phyloP scores from a whole-genome alignment of 1,140 invertebrate species.

The Bombus superbus region DNA sequence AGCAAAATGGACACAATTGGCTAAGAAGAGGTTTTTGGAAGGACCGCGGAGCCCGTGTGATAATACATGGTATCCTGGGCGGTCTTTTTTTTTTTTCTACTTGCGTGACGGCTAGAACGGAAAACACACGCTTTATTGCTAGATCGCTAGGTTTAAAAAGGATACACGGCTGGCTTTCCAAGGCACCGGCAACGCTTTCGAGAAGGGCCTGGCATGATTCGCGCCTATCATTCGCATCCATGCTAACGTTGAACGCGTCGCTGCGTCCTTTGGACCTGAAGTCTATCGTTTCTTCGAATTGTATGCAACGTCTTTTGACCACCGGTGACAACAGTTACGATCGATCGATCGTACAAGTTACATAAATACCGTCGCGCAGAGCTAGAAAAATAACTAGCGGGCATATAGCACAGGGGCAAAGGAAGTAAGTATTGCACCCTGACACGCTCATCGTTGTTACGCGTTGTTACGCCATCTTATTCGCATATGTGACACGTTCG shows the following conservation, averaged over 20 bases:
- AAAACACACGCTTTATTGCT: conserved; percentile 58
- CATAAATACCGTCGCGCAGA: no score
- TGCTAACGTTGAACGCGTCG: conserved; percentile 48
- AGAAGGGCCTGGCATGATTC: conserved; percentile 51
- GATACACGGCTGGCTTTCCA: conserved; percentile 65
- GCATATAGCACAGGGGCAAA: no score
- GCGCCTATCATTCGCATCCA: conserved; percentile 42
- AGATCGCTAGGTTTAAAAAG: conserved; percentile 58
- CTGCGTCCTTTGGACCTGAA: not conserved
- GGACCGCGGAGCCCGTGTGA: conserved; percentile 61
- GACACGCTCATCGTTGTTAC: no score
- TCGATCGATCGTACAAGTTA: no score
- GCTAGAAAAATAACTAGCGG: no score
- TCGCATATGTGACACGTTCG: no score
- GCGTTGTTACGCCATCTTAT: no score
- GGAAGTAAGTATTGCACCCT: no score
- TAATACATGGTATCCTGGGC: conserved; percentile 27
- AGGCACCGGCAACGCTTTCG: conserved; percentile 74
- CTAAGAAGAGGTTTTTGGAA: conserved; percentile 60
- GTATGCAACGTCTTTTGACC: not conserved
- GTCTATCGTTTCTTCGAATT: not conserved
- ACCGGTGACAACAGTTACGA: no score
- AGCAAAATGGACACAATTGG: conserved; percentile 54
- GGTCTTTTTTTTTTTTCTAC: not conserved
- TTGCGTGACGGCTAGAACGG: conserved; percentile 48